Base-by-base conservation (phyloP, 2,797 vertebrate genomes). In the Silurus aristotelis region DNA sequence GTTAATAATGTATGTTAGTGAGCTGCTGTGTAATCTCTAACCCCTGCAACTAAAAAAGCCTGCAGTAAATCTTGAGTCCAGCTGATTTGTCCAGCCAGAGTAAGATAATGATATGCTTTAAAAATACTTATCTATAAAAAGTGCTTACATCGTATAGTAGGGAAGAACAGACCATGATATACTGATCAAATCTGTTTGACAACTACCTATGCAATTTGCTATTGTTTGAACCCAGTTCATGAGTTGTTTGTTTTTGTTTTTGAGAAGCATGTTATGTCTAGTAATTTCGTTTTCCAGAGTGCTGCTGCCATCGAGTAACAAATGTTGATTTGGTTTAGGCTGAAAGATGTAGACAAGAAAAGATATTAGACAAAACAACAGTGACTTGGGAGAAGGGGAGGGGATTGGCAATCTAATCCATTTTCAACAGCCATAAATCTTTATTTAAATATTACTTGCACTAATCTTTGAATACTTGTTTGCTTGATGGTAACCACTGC, bases 261-360 rank as follows among this genome's bases (percentile, higher is more conserved):
- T 63, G 52, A 31, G 60, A 25, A 31, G 27, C 60, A 43, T 43
- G 10, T 61, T n/a, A 43, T 22, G 12, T 61, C 19, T 78, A 20
- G 71, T 72, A 73, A 73, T 22, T 52, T 6, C 5, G 22, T 19
- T 71, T 71, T 66, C 1, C 6, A 13, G 64, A 19, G 27, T 63
- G 60, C 19, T 61, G 58, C n/a, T 48, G 52, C 55, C 61, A 63
- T n/a, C 15, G 6, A 75, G 56, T 19, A 48, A 60, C 19, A 38
- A 43, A 55, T 70, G 67, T 56, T 70, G 19, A 81, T 67, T 19
- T 58, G 55, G 25, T 76, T 84, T 80, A 7, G 60, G 71, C 19
- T 48, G n/a, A 87, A 38, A n/a, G 70, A 71, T 52, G 12, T 31
- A 79, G 64, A 78, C 66, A 78, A 66, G 38, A 64, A 76, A 76